Evolutionary conservation across 2,888 invertebrate species (phyloP).

Genomic region (Nebria salina): DNA sequence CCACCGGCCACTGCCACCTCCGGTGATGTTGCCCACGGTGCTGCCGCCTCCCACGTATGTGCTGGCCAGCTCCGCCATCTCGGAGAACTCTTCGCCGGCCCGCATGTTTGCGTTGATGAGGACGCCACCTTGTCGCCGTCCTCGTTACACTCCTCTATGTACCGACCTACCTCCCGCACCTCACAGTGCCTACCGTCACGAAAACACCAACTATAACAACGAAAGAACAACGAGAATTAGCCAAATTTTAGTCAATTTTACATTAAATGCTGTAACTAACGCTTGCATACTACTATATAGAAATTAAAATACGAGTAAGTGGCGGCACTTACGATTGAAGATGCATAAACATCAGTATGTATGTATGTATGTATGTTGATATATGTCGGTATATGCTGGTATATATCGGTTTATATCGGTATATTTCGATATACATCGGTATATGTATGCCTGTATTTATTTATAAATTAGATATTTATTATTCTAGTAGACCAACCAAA

Average conservation of each 20-base stretch:
- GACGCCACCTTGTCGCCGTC: slow-evolving; percentile 57
- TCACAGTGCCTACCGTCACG: slow-evolving; percentile 28
- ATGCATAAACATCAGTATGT: too few species aligned
- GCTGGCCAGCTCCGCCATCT: slow-evolving; percentile 62
- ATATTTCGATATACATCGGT: too few species aligned
- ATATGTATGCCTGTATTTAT: too few species aligned
- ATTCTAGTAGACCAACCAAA: too few species aligned
- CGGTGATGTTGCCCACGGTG: slow-evolving; percentile 50
- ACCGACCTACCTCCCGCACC: neutral
- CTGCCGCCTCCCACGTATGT: slow-evolving; percentile 56
- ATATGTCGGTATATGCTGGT: too few species aligned
- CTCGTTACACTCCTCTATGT: slow-evolving; percentile 10
- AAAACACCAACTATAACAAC: slow-evolving; percentile 28
- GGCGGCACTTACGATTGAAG: too few species aligned
- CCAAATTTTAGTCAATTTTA: neutral
- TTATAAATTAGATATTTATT: too few species aligned
- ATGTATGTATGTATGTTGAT: too few species aligned
- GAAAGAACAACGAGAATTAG: neutral
- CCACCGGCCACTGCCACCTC: slow-evolving; percentile 51
- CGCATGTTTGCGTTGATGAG: slow-evolving; percentile 58
- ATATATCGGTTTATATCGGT: too few species aligned
- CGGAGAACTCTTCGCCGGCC: slow-evolving; percentile 61
- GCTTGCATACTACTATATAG: neutral
- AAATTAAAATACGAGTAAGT: too few species aligned
- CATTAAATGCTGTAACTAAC: neutral